phyloP scores from a whole-genome alignment of 2,888 invertebrate genomes.

The Dione juno region DNA sequence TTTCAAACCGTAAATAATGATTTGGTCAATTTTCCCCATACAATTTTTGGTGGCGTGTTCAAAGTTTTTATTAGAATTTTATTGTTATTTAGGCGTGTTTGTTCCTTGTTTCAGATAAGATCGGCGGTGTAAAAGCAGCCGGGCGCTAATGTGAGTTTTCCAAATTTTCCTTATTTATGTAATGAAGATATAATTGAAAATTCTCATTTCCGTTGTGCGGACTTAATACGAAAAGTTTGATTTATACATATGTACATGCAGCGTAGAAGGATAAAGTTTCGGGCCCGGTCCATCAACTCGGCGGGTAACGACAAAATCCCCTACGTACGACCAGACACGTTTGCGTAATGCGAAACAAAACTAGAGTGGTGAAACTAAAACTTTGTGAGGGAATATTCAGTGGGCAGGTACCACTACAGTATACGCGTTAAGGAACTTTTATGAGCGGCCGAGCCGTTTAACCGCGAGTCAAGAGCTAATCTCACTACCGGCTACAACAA shows the following conservation, averaged over 20 bases:
- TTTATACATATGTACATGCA: constrained; percentile 43
- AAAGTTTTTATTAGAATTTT: constrained; percentile 83
- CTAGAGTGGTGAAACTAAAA: constrained; percentile 56
- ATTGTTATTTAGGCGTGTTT: constrained; percentile 84
- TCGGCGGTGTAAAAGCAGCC: constrained; percentile 79
- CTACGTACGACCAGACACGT: constrained; percentile 54
- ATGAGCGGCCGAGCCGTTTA: constrained; percentile 76
- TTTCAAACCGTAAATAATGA: constrained; percentile 81
- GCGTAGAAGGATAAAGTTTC: constrained; percentile 60
- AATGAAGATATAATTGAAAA: constrained; percentile 69
- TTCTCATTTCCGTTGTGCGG: constrained; percentile 50
- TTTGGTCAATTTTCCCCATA: constrained; percentile 80
- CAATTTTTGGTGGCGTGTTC: constrained; percentile 80
- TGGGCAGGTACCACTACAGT: constrained; percentile 69
- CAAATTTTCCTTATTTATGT: constrained; percentile 75
- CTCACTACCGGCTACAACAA: constrained; percentile 63
- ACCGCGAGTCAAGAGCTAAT: constrained; percentile 79
- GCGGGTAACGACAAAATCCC: constrained; percentile 50
- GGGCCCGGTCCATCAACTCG: constrained; percentile 55
- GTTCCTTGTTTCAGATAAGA: constrained; percentile 83
- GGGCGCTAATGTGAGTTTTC: constrained; percentile 82
- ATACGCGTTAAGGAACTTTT: constrained; percentile 81
- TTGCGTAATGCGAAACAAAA: constrained; percentile 64
- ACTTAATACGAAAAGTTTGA: constrained; percentile 51
- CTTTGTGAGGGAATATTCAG: constrained; percentile 71